Percentiles rank a stretch among this genome's conserved stretches.
These are phyloP conservation scores for Chalcis sispes DNA, from an alignment of 2,888 invertebrate species.

Conservation along the genomic window DNA sequence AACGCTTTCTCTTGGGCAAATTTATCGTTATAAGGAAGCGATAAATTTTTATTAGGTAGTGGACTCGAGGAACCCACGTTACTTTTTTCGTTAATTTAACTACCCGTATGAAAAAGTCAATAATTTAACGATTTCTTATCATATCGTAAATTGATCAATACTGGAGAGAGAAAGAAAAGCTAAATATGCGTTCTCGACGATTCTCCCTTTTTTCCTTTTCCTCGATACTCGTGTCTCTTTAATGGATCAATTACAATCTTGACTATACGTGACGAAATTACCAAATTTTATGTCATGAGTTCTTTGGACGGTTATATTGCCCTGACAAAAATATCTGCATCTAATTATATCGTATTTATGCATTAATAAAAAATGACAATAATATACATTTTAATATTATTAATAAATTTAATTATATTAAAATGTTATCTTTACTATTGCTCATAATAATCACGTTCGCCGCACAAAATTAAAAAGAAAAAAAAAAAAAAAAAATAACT, in stretches of 20 bases:
- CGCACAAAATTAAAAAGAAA: too few relatives aligned
- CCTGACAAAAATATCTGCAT: background rate
- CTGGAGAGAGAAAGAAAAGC: background rate
- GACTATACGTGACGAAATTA: conserved; percentile 50
- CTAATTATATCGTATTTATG: conserved; percentile 51
- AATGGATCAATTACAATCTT: conserved; percentile 52
- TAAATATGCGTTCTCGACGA: conserved; percentile 3
- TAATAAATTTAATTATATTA: too few relatives aligned
- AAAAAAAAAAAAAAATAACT: too few relatives aligned
- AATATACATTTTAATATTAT: conserved; percentile 4
- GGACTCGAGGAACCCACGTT: background rate
- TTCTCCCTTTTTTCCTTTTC: conserved; percentile 28
- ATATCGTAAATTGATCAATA: conserved; percentile 47
- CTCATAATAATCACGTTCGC: too few relatives aligned
- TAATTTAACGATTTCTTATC: conserved; percentile 44
- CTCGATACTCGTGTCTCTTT: conserved; percentile 31
- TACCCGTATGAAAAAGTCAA: conserved; percentile 51
- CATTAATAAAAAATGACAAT: conserved; percentile 14
- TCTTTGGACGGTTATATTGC: too few relatives aligned
- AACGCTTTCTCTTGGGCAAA: conserved; percentile 36
- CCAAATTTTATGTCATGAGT: conserved; percentile 13
- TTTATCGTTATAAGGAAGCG: conserved; percentile 40
- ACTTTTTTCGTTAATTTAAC: conserved; percentile 52
- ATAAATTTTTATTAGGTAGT: conserved; percentile 51
- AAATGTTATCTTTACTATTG: too few relatives aligned